These are phyloP conservation scores for Isotomurus palustris DNA, from an alignment of 2,888 invertebrate genomes.

Conservation along the genomic window DNA sequence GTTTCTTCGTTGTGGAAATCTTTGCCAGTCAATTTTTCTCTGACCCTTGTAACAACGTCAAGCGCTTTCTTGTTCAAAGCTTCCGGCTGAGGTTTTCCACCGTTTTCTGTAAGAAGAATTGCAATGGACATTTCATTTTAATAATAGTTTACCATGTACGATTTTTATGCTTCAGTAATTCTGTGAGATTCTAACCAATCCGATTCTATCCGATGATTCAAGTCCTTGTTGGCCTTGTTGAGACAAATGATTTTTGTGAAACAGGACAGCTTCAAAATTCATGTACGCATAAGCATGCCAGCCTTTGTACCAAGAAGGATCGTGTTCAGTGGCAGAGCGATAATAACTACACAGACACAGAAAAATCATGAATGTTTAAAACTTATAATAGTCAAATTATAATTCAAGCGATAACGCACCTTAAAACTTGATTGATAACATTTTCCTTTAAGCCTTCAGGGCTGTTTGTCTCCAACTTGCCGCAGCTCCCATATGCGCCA, in stretches of 20 bases:
- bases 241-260: slow-evolving; percentile 55
- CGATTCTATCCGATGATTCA: slow-evolving; percentile 19
- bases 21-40: slow-evolving; percentile 88
- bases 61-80: slow-evolving; percentile 89
- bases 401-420: too few relatives aligned
- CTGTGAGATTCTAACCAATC: slow-evolving; percentile 28
- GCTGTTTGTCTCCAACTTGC: slow-evolving; percentile 95
- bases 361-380: too few relatives aligned
- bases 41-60: slow-evolving; percentile 82
- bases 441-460: slow-evolving; percentile 73
- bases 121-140: too few relatives aligned
- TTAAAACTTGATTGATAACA: slow-evolving; percentile 69
- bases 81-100: slow-evolving; percentile 60
- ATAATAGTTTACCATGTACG: too few relatives aligned
- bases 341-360: slow-evolving; percentile 61
- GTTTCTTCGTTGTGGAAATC: slow-evolving; percentile 78
- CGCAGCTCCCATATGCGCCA: slow-evolving; percentile 87
- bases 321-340: slow-evolving; percentile 74
- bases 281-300: slow-evolving; percentile 99
- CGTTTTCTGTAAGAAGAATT: slow-evolving; percentile 33
- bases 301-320: slow-evolving; percentile 90
- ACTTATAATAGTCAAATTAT: too few relatives aligned
- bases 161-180: too few relatives aligned
- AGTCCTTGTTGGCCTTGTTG: slow-evolving; percentile 25
- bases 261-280: slow-evolving; percentile 89